A percentile compares a stretch with the other conserved stretches of the same genome.
Evolutionary conservation across 2,797 vertebrate species (phyloP).

Genomic region (Sebastes variabilis): DNA sequence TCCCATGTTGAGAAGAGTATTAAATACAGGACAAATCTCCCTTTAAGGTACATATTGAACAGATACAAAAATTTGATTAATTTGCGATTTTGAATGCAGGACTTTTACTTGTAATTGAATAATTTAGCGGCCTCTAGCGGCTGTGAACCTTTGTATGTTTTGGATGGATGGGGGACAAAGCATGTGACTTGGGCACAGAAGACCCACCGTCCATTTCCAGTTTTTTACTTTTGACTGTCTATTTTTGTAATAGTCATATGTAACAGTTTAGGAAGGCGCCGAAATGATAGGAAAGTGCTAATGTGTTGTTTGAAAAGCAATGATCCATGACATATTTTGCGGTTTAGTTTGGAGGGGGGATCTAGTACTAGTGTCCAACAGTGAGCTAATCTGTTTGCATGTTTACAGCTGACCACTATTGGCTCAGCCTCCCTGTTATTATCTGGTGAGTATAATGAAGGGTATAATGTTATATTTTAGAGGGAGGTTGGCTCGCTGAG

Average conservation of each 20-base stretch:
- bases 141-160: neutral
- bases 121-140: neutral
- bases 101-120: neutral
- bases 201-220: neutral
- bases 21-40: fast-evolving
- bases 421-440: neutral
- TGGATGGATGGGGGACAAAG: neutral
- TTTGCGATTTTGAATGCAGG: neutral
- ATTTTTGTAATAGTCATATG: neutral
- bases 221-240: neutral
- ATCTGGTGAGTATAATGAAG: neutral
- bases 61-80: too few relatives aligned
- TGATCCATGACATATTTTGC: neutral
- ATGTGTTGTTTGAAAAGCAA: neutral
- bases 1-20: too few relatives aligned
- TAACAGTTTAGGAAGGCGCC: neutral
- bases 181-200: neutral
- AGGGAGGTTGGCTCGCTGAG: neutral
- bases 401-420: neutral
- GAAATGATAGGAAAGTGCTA: neutral
- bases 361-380: neutral
- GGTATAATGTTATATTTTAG: neutral
- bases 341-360: neutral
- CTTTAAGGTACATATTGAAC: too few relatives aligned
- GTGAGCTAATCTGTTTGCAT: neutral